Base-by-base conservation (phyloP, 2,797 vertebrate genomes). In the Schizothorax lantsangensis region DNA sequence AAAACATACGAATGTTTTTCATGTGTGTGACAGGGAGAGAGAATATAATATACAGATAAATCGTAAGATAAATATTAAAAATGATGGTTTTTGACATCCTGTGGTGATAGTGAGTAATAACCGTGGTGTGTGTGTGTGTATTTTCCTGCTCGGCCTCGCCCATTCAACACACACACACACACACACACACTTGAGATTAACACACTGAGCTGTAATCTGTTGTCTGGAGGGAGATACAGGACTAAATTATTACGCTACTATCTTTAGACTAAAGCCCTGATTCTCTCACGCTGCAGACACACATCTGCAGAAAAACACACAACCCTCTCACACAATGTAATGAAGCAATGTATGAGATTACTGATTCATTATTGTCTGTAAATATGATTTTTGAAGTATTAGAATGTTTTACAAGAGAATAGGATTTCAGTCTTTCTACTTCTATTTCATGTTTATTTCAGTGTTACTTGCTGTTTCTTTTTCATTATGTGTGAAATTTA, bases 221-320 rank as follows among this genome's bases (percentile, higher is more conserved):
- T 30, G 68, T 84, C 73, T 81, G 23, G 9, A n/a, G 83, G 33
- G 69, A 88, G 47, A 88, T 45, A 45, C 57, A 66, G 11, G 33
- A 33, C 6, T 54, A 79, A 45, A 72, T 88, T 86, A 85, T 88
- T 80, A 80, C 38, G 5, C 47, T 78, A 36, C 85, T 89, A 87
- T 89, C 57, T 83, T 86, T 86, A 89, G 80, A 89, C 38, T 11
- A 62, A 72, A 72, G 62, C 49, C 33, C 12, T 5, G 36, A 23
- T 54, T 79, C 75, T 57, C 64, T 79, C 77, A 59, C 10, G 40
- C 45, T 8, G 5, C 52, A 40, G 23, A 64, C 54, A 57, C 69
- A 66, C 57, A 64, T 72, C 52, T 66, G 59, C 21, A 64, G 45
- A 43, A 71, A 33, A 75, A 75, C 12, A 64, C 11, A 49, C 15